Percentiles rank a stretch among this genome's conserved stretches.
Conservation (phyloP, 2,888 invertebrate species). For the Octodonta nipae region DNA sequence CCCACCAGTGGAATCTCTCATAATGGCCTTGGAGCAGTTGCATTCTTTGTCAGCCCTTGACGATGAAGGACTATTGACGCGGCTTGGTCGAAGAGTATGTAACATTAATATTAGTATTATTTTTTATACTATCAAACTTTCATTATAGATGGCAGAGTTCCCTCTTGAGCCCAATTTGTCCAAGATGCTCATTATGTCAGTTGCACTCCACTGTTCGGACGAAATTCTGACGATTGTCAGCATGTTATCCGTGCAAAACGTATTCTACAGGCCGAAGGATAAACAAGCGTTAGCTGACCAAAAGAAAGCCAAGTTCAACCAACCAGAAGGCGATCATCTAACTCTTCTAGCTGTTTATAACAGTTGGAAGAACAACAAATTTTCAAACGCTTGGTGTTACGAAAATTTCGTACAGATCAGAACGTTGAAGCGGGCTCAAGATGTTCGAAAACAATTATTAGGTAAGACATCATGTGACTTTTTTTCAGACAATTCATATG, state of each 20-base stretch:
- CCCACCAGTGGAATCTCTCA: conserved; percentile 92
- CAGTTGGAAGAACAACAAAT: conserved; percentile 98
- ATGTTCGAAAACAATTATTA: conserved; percentile 91
- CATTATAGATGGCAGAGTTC: conserved; percentile 87
- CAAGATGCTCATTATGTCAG: conserved; percentile 98
- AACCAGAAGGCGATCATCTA: conserved; percentile 94
- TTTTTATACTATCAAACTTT: conserved; percentile 4
- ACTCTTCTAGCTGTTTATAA: conserved; percentile 97
- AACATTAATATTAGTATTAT: too few species aligned
- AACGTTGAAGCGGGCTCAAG: conserved; percentile 91
- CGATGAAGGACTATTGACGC: conserved; percentile 75
- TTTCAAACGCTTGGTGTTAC: conserved; percentile 98
- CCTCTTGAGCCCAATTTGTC: conserved; percentile 95
- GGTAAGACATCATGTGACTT: too few species aligned
- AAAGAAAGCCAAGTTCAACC: conserved; percentile 98
- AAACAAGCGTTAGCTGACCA: conserved; percentile 95
- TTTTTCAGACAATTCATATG: too few species aligned
- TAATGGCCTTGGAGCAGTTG: conserved; percentile 92
- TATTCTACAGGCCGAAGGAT: conserved; percentile 89
- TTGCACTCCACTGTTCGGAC: conserved; percentile 92
- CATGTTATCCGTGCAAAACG: conserved; percentile 97
- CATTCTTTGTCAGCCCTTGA: conserved; percentile 95
- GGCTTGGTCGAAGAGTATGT: conserved; percentile 60
- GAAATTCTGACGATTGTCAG: conserved; percentile 97
- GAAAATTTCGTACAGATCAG: conserved; percentile 98